Evolutionary conservation across 2,888 invertebrate genomes (phyloP), one percentile per base, ranked within the genome.

Genomic region (Alcis repandata): DNA sequence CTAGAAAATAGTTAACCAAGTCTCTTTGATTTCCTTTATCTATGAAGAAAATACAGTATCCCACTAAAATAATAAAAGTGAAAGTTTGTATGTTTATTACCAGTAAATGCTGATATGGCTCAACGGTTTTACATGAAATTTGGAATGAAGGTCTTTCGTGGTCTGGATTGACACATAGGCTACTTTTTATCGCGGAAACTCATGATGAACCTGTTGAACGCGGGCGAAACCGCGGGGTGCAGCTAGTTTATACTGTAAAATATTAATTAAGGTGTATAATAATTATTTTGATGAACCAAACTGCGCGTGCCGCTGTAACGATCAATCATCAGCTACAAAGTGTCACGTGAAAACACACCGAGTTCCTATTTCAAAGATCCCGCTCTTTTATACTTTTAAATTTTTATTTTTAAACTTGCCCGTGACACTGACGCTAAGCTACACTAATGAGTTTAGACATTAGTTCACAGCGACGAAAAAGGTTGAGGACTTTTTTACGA

Each of bases 381-480:
- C 79, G 81, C 79, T 79, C 77, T 78, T 83, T 66, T 62, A 61
- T 86, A 81, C 80, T 79, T 80, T 73, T 71, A 40, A 73, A 77
- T 78, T 71, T 75, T 78, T 91, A 87, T 90, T 91, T 91, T 89
- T 88, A 87, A 87, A 88, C 86, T 80, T 89, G 92, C 76, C 92
- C 91, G 80, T 92, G 92, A 91, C 92, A 92, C 89, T 92, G 92
- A 92, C 86, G 87, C 80, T 88, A 86, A 88, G 89, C 88, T 84
- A 74, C 87, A 78, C 91, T 93, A 93, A 93, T 92, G 92, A 92
- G 90, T 88, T 92, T 87, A 79, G 89, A 90, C 93, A 93, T 93
- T 92, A 92, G 90, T 84, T 84, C 77, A 83, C 81, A 81, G 80
- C 81, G 78, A 83, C 79, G 78, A 84, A 87, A 86, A 86, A 84